Evolutionary conservation across 2,797 vertebrate species (phyloP).

Genomic region (Sebastes jordani): DNA sequence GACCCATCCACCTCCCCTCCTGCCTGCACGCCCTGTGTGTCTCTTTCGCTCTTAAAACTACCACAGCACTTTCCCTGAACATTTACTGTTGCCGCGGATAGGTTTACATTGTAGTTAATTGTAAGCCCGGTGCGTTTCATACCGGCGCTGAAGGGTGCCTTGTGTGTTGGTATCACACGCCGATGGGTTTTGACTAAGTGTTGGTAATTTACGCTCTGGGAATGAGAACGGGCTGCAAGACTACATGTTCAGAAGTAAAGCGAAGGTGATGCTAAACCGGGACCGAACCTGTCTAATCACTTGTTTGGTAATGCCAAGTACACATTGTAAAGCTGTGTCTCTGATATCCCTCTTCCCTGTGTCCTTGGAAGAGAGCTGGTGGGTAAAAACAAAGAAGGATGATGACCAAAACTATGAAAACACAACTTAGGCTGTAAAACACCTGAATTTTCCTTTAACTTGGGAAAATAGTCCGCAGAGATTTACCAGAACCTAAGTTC

Average conservation of each 20-base stretch:
- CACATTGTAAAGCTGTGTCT: not conserved
- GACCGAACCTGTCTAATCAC: not conserved
- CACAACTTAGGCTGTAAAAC: not conserved
- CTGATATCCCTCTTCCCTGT: not conserved
- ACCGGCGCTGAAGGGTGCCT: too few relatives aligned
- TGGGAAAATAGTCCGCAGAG: not conserved
- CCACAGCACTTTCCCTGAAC: too few relatives aligned
- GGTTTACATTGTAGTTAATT: too few relatives aligned
- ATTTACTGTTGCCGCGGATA: too few relatives aligned
- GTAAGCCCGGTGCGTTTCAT: too few relatives aligned
- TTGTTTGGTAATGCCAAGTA: not conserved
- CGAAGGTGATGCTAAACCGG: not conserved
- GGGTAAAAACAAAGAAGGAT: not conserved
- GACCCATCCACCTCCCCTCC: too few relatives aligned
- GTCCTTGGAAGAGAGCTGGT: not conserved
- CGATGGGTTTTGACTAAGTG: accelerated
- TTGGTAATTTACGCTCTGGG: too few relatives aligned
- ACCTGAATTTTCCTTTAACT: not conserved
- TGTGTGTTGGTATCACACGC: too few relatives aligned
- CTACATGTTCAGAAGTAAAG: not conserved
- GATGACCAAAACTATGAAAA: not conserved
- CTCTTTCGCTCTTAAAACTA: too few relatives aligned
- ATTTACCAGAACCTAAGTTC: not conserved
- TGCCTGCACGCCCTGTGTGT: too few relatives aligned
- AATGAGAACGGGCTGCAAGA: too few relatives aligned